Percentiles rank a stretch among this genome's conserved stretches.
Evolutionary conservation across 1,140 invertebrate species (phyloP).

Genomic region (Lycorma delicatula): DNA sequence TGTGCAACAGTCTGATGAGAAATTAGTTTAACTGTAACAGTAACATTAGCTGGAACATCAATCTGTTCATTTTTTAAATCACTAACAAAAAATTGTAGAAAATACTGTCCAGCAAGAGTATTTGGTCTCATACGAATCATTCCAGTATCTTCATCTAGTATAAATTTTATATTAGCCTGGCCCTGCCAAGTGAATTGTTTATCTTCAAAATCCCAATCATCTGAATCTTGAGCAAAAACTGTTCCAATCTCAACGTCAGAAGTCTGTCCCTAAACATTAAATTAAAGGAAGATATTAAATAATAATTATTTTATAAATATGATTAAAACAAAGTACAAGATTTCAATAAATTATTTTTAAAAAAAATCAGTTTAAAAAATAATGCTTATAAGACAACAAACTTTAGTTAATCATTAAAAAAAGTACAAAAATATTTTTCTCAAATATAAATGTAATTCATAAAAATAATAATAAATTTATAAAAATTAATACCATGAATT

Average conservation of each 20-base stretch:
- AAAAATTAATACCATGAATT: too few species aligned
- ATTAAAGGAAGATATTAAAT: too few species aligned
- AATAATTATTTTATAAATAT: too few species aligned
- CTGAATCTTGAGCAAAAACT: constrained; percentile 90
- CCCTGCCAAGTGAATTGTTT: constrained; percentile 92
- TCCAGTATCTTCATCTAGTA: constrained; percentile 79
- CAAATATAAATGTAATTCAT: too few species aligned
- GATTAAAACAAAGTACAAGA: too few species aligned
- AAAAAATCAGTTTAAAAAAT: too few species aligned
- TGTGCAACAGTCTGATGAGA: constrained; percentile 89
- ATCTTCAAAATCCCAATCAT: constrained; percentile 94
- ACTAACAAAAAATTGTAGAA: constrained; percentile 74
- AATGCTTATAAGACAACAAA: too few species aligned
- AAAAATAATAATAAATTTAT: too few species aligned
- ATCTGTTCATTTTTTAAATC: constrained; percentile 77
- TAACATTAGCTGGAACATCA: constrained; percentile 83
- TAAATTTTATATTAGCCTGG: constrained; percentile 71
- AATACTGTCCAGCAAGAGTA: constrained; percentile 73
- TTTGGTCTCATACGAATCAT: constrained; percentile 91
- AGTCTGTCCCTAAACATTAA: constrained; percentile 63
- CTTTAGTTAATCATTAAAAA: too few species aligned
- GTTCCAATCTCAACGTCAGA: constrained; percentile 86
- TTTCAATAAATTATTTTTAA: too few species aligned
- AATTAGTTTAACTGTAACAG: constrained; percentile 84
- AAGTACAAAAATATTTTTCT: too few species aligned